A percentile compares a stretch with the other conserved stretches of the same genome.
phyloP scores from a whole-genome alignment of 1,140 invertebrate species.

The Heliconius melpomene region DNA sequence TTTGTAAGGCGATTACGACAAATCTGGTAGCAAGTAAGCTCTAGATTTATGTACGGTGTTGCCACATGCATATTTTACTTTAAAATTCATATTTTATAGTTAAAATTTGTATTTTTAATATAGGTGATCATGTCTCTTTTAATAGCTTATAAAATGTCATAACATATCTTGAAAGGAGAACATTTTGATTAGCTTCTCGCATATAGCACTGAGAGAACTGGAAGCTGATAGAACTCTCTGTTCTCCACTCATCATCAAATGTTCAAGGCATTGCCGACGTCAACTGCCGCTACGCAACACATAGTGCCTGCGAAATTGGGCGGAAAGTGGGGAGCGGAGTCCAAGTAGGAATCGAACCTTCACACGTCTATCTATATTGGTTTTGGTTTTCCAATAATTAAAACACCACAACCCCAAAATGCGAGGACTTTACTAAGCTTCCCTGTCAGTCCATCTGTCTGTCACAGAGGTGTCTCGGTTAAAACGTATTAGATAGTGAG shows the following conservation, averaged over 20 bases:
- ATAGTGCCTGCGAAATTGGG: too few species aligned
- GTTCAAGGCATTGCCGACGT: too few species aligned
- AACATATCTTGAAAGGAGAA: too few species aligned
- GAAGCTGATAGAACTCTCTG: too few species aligned
- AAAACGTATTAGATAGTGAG: not conserved
- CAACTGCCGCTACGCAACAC: too few species aligned
- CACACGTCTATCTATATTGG: not conserved
- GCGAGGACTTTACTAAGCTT: not conserved
- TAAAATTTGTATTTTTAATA: not conserved
- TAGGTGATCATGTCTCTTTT: too few species aligned
- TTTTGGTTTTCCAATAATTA: not conserved
- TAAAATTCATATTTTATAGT: not conserved
- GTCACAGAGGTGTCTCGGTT: not conserved
- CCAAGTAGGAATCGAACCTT: not conserved
- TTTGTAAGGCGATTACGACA: conserved; percentile 1
- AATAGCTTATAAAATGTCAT: too few species aligned
- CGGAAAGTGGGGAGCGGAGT: too few species aligned
- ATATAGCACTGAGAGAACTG: too few species aligned
- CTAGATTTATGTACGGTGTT: not conserved
- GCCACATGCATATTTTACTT: not conserved
- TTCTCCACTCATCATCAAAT: too few species aligned
- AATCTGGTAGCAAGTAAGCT: conserved; percentile 3
- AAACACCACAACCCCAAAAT: not conserved
- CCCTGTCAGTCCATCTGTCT: not conserved
- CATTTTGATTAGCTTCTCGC: too few species aligned